Evolutionary conservation across 2,113 vertebrate genomes (phyloP).

Genomic region (Pseudonaja textilis): DNA sequence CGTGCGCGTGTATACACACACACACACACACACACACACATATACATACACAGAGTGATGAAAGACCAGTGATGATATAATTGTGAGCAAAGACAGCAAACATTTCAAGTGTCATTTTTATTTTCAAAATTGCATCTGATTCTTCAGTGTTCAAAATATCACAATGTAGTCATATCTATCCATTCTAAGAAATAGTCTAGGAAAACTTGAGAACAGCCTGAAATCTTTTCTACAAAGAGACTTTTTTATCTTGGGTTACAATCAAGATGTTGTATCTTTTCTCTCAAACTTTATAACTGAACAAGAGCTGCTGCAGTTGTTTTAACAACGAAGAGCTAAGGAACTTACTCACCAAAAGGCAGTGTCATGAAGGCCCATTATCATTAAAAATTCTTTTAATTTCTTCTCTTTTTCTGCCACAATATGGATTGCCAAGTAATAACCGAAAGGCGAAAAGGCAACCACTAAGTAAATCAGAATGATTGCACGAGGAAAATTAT

Average conservation of each 20-base stretch:
- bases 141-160: background rate
- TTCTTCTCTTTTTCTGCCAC: slow-evolving; percentile 95
- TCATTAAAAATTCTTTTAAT: slow-evolving; percentile 92
- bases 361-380: slow-evolving; percentile 92
- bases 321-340: fast-evolving
- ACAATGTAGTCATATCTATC: background rate
- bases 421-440: slow-evolving; percentile 93
- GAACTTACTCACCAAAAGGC: slow-evolving; percentile 82
- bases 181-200: background rate
- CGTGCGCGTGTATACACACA: too few relatives aligned
- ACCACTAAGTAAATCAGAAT: slow-evolving; percentile 95
- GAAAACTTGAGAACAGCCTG: background rate
- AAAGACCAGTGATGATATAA: background rate
- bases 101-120: background rate
- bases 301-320: fast-evolving
- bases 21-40: too few relatives aligned
- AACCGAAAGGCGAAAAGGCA: slow-evolving; percentile 94
- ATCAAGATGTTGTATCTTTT: background rate
- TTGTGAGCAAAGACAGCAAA: background rate
- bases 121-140: background rate
- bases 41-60: fast-evolving
- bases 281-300: background rate
- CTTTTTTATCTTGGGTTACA: background rate
- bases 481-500: slow-evolving; percentile 87
- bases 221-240: background rate